Evolutionary conservation across 2,888 invertebrate genomes (phyloP).

Genomic region (Tolmerus cingulatus): DNA sequence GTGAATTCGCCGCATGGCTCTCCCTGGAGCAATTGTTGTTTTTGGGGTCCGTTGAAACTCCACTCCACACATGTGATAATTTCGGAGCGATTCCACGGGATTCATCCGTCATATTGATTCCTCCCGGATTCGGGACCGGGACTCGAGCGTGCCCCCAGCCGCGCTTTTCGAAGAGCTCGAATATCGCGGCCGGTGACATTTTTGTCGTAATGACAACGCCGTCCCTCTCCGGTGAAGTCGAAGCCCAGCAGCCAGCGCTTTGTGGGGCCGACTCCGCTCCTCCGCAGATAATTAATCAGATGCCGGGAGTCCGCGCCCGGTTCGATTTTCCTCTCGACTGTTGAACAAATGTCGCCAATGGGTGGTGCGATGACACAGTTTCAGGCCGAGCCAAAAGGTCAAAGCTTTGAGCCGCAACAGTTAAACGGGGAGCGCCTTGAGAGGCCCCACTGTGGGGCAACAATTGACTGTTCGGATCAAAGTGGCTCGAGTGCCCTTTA

Average conservation of each 20-base stretch:
- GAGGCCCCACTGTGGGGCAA: background rate
- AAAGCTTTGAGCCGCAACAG: background rate
- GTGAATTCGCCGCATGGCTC: conserved; percentile 37
- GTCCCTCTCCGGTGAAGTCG: background rate
- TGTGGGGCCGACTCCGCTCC: background rate
- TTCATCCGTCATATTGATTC: background rate
- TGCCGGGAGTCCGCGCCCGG: background rate
- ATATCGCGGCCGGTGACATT: background rate
- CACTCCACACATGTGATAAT: background rate
- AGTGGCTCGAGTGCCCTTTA: background rate
- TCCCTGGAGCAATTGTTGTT: background rate
- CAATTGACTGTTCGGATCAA: background rate
- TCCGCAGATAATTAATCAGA: background rate
- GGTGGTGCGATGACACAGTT: background rate
- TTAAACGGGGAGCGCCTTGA: background rate
- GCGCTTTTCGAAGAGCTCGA: background rate
- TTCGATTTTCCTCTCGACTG: background rate
- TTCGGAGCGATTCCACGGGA: background rate
- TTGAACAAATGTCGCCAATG: background rate
- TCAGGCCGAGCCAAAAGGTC: background rate
- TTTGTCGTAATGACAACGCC: background rate
- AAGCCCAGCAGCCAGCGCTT: background rate
- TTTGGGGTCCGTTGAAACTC: background rate
- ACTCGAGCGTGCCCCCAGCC: background rate
- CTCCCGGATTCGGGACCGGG: background rate